Conservation (phyloP, 2,888 invertebrate genomes). For the Dorcus parallelipipedus region DNA sequence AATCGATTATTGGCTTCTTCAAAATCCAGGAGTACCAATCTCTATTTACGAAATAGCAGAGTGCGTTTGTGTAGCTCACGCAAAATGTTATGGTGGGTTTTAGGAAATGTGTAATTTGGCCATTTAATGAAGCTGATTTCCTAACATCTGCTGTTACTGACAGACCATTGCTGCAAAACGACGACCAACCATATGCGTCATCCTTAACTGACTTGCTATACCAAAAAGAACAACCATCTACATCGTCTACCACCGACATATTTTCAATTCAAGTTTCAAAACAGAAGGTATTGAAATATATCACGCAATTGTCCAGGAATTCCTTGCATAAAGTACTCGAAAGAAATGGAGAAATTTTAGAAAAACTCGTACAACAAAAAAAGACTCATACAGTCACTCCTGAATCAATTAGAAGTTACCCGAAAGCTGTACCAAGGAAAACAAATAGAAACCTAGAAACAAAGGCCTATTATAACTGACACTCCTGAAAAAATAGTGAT, state of each 20-base stretch:
- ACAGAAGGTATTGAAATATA: neutral
- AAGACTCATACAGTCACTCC: neutral
- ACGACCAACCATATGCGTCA: neutral
- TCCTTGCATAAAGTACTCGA: neutral
- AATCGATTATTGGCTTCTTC: constrained; percentile 38
- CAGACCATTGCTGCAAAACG: constrained; percentile 1
- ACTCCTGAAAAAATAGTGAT: neutral
- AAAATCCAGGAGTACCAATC: constrained; percentile 41
- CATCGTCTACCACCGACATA: neutral
- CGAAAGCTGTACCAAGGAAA: constrained; percentile 8
- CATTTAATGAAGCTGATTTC: constrained; percentile 26
- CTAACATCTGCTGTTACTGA: constrained; percentile 20
- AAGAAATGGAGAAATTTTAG: neutral
- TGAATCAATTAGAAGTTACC: constrained; percentile 6
- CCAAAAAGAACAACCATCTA: neutral
- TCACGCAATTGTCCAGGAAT: neutral
- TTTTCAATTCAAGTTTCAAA: neutral
- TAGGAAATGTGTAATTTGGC: constrained; percentile 21
- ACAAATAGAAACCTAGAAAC: constrained; percentile 7
- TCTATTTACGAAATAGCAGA: constrained; percentile 42
- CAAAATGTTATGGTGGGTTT: constrained; percentile 22
- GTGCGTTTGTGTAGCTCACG: constrained; percentile 20
- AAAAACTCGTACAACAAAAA: neutral
- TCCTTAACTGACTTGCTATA: neutral
- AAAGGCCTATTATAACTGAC: constrained; percentile 3